Evolutionary conservation across 1,140 invertebrate genomes (phyloP), one percentile per base, ranked within the genome.

Genomic region (Ceratoteleas bidentatus): DNA sequence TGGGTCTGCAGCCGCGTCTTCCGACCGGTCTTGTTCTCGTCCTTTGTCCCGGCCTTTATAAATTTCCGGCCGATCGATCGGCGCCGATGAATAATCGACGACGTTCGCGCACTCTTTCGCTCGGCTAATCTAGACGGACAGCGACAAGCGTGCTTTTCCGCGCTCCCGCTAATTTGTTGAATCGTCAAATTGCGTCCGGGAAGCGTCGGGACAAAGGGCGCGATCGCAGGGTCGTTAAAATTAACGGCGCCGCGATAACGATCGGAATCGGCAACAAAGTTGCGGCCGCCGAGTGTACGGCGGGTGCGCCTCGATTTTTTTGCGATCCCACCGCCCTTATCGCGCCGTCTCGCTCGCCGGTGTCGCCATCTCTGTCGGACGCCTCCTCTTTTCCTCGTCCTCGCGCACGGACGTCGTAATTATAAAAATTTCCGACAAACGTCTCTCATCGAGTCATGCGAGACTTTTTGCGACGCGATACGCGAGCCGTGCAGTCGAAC

Each of bases 351-450:
- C n/a, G n/a, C 4, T 2, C 24, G 24, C 24, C 4, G 24, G 24
- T 24, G 24, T 24, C 24, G 24, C 74, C 64, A 47, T 70, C 70
- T 57, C 45, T 34, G 53, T 57, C 75, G 15, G 64, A n/a, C 78
- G 66, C 68, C 61, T 70, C 66, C 62, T 68, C 73, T 61, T 66
- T 66, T 53, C 54, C 45, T 24, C 24, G 24, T 47, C 47, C 53
- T 60, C 60, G 62, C 52, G 53, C 69, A 68, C 62, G 64, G 68
- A 80, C 62, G 57, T 70, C 49, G 77, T 72, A 74, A 74, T 80
- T 74, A 74, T 58, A 80, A 69, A 80, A 74, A 66, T 80, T 69
- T 53, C 70, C 64, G 69, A 65, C 66, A 58, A 65, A 40, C 60
- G 66, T 60, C 76, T 70, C 50, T 72, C 66, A 38, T 64, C 74